phyloP scores from a whole-genome alignment of 2,113 vertebrate genomes.

The Bufo gargarizans region DNA sequence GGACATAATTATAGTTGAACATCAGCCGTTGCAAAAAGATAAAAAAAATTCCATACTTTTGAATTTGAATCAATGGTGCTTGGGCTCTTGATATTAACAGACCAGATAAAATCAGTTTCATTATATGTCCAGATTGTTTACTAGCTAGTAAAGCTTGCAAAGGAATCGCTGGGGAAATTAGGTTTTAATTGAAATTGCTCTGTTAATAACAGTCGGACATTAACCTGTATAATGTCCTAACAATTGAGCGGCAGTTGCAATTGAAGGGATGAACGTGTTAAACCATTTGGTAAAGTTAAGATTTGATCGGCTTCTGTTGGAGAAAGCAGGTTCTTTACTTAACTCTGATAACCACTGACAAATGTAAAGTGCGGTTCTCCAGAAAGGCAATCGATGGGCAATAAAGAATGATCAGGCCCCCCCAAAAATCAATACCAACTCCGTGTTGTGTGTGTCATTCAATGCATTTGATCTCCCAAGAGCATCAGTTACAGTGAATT shows the following conservation, averaged over 20 bases:
- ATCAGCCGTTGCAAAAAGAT: not conserved
- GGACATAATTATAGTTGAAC: constrained; percentile 62
- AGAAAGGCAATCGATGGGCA: constrained; percentile 34
- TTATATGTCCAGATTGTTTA: constrained; percentile 45
- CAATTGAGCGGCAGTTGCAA: not conserved
- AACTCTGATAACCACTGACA: constrained; percentile 40
- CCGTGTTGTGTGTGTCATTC: constrained; percentile 28
- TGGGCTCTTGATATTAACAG: constrained; percentile 31
- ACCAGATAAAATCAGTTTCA: constrained; percentile 41
- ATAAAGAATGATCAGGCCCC: constrained; percentile 38
- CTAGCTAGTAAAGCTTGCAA: constrained; percentile 34
- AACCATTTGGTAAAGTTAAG: not conserved
- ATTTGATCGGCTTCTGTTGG: constrained; percentile 20
- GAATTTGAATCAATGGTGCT: not conserved
- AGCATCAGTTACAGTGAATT: constrained; percentile 27
- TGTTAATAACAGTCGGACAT: constrained; percentile 10
- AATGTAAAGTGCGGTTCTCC: constrained; percentile 21
- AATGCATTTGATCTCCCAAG: constrained; percentile 11
- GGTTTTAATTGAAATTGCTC: constrained; percentile 50
- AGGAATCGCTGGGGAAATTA: constrained; percentile 48
- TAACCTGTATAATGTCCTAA: constrained; percentile 37
- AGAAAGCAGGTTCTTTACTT: constrained; percentile 7
- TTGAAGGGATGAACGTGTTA: constrained; percentile 4
- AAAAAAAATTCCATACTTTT: not conserved
- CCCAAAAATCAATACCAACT: constrained; percentile 7